These are phyloP conservation scores for Caenorhabditis sulstoni DNA, from an alignment of 2,888 invertebrate genomes.

Conservation along the genomic window DNA sequence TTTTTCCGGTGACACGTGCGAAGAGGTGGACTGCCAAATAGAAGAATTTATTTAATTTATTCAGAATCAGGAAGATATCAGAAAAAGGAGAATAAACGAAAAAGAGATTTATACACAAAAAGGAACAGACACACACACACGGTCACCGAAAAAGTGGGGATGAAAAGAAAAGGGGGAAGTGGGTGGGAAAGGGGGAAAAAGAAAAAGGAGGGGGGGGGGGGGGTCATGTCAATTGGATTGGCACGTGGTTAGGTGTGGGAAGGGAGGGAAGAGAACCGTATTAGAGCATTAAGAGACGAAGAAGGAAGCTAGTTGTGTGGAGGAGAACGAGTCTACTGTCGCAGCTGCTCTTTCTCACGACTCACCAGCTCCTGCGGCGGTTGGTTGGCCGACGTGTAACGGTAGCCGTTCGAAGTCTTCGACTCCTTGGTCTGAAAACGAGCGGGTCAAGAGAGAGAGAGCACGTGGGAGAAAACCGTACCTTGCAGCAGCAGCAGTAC, in stretches of 20 bases:
- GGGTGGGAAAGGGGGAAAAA: slow-evolving; percentile 7
- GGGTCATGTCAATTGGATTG: slow-evolving; percentile 53
- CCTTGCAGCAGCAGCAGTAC: slow-evolving; percentile 54
- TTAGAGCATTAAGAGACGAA: slow-evolving; percentile 54
- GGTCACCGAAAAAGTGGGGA: slow-evolving; percentile 57
- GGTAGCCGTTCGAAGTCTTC: slow-evolving; percentile 67
- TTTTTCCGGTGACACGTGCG: slow-evolving; percentile 60
- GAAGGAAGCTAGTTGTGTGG: slow-evolving; percentile 34
- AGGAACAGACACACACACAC: slow-evolving; percentile 44
- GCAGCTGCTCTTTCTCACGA: slow-evolving; percentile 68
- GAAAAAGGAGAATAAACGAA: slow-evolving; percentile 27
- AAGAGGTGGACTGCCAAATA: slow-evolving; percentile 27
- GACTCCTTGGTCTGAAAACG: slow-evolving; percentile 48
- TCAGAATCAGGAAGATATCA: slow-evolving; percentile 22
- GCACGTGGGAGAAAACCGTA: slow-evolving; percentile 1
- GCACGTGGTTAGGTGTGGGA: slow-evolving; percentile 47
- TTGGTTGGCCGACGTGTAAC: slow-evolving; percentile 59
- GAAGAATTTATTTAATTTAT: slow-evolving; percentile 36
- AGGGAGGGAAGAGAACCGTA: slow-evolving; percentile 42
- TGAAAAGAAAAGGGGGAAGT: slow-evolving; percentile 3
- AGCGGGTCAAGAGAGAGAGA: not conserved
- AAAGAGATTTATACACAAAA: slow-evolving; percentile 50
- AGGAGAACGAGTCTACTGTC: slow-evolving; percentile 46
- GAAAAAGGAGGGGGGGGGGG: slow-evolving; percentile 3
- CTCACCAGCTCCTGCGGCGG: slow-evolving; percentile 64